Base-by-base conservation (phyloP, 2,888 invertebrate species). In the Tetragonisca angustula region DNA sequence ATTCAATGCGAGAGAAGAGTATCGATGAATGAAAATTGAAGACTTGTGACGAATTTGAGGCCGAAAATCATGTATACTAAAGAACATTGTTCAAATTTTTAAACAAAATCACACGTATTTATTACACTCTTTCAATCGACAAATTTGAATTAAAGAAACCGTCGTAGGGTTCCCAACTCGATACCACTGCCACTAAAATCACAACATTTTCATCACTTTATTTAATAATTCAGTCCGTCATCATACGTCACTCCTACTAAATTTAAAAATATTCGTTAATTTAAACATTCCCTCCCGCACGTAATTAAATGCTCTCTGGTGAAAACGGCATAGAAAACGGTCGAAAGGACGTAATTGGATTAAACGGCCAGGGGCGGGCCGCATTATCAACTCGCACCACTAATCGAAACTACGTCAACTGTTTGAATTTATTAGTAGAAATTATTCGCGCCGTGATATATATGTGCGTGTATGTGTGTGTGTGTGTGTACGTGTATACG, bases 371-470 rank as follows among this genome's bases (percentile, higher is more conserved):
- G 13, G n/a, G 24, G 24, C 56, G 24, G 24, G 32, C 11, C 64
- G 19, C 64, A 4, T 61, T 64, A 64, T 19, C 11, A 19, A 36
- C 32, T 64, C 64, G 21, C 17, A 61, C 19, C 19, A 27, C 32
- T 36, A 36, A n/a, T 36, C 65, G 65, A 49, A 67, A 67, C 43
- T 49, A 19, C 19, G 67, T 49, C 49, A 67, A 24, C 43, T 67
- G 43, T 49, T 67, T 49, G 73, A 61, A 77, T 82, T 76, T 67
- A 68, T 82, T 59, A 76, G 73, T 74, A 73, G 82, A 59, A 69
- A 65, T 64, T 70, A 68, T 59, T 19, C 82, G 64, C 36, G 36
- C 36, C 36, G 24, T 79, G 83, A 88, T 87, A 67, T 61, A 17
- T n/a, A n/a, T 43, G 4, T 32, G 9, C 0, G 2, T 2, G 2